phyloP scores from a whole-genome alignment of 2,797 vertebrate genomes.

The Syngnathus acus region DNA sequence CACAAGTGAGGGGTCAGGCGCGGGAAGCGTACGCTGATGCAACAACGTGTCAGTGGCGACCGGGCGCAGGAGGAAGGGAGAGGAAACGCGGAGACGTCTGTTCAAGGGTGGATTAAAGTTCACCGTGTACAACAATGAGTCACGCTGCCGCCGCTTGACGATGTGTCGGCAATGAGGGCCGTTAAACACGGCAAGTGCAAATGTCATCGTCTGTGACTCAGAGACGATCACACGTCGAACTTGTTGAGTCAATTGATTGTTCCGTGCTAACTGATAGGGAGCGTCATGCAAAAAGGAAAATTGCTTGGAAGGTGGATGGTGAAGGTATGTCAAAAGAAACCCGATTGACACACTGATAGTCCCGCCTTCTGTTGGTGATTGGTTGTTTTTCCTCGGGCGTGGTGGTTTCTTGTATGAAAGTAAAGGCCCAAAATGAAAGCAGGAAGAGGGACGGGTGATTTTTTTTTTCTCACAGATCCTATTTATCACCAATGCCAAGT shows the following conservation, averaged over 20 bases:
- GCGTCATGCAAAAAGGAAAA: not conserved
- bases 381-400: not conserved
- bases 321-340: not conserved
- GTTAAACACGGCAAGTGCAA: not conserved
- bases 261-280: not conserved
- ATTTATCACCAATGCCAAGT: not conserved
- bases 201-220: not conserved
- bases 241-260: not conserved
- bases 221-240: not conserved
- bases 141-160: conserved; percentile 6
- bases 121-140: conserved; percentile 22
- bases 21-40: conserved; percentile 23
- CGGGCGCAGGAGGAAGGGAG: conserved; percentile 13
- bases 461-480: not conserved
- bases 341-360: not conserved
- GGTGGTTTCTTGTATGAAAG: not conserved
- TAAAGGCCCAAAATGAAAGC: not conserved
- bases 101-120: conserved; percentile 25
- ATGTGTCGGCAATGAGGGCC: not conserved
- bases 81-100: conserved; percentile 19
- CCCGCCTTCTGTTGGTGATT: not conserved
- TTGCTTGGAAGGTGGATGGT: not conserved
- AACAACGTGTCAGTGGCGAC: conserved; percentile 31
- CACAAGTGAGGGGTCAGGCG: conserved; percentile 2
- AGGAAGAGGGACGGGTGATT: too few relatives aligned